Conservation (phyloP, 2,888 invertebrate genomes). For the Harpalus rufipes region DNA sequence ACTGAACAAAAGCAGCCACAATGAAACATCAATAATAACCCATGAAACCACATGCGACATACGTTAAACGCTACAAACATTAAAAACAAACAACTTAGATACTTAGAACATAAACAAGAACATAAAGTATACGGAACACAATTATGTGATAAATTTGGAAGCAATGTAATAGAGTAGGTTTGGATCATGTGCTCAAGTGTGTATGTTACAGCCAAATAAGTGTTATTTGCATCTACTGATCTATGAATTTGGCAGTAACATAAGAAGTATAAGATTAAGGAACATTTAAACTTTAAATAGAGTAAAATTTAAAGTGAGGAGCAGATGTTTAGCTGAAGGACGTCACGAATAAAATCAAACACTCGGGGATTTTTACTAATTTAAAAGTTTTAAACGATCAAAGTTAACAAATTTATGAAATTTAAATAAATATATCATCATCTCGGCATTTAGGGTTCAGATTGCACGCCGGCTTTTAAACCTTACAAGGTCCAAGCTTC, state of each 20-base stretch:
- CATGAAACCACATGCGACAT: constrained; percentile 65
- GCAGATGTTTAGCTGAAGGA: constrained; percentile 13
- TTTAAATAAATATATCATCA: no score
- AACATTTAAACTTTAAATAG: constrained; percentile 28
- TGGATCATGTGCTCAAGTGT: constrained; percentile 29
- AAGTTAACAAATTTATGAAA: no score
- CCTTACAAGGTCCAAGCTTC: no score
- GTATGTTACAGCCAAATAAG: constrained; percentile 51
- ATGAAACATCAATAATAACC: constrained; percentile 58
- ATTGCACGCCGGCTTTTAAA: no score
- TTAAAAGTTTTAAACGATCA: neutral
- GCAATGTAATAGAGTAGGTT: constrained; percentile 15
- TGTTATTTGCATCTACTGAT: neutral
- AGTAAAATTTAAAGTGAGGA: constrained; percentile 14
- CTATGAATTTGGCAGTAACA: constrained; percentile 39
- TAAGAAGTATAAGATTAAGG: constrained; percentile 22
- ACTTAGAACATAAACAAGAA: constrained; percentile 25
- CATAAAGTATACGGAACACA: constrained; percentile 59
- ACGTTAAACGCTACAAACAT: constrained; percentile 41
- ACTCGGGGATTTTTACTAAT: neutral
- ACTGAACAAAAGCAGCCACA: constrained; percentile 65
- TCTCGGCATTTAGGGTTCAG: no score
- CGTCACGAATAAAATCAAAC: constrained; percentile 27
- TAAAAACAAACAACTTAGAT: constrained; percentile 38
- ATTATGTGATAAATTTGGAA: constrained; percentile 61